phyloP scores from a whole-genome alignment of 1,140 invertebrate species.

The Platyscapa corneri region DNA sequence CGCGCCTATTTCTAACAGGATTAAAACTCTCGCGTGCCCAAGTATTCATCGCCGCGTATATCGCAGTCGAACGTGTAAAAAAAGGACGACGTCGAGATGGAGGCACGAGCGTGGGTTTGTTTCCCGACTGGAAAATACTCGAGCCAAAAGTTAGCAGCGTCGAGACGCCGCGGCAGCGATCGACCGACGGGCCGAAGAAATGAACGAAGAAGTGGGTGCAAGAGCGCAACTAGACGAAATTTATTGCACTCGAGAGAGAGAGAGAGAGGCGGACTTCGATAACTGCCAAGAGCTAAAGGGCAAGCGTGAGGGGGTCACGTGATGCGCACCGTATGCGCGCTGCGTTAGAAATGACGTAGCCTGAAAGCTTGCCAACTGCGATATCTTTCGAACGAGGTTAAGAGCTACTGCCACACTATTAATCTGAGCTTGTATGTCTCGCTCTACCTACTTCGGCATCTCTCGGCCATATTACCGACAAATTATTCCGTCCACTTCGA shows the following conservation, averaged over 20 bases:
- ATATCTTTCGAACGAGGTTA: slow-evolving; percentile 36
- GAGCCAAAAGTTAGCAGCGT: slow-evolving; percentile 33
- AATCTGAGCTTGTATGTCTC: background rate
- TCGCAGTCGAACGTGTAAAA: background rate
- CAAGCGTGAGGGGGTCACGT: slow-evolving; percentile 31
- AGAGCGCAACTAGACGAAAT: slow-evolving; percentile 45
- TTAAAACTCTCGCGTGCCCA: background rate
- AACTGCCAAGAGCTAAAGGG: slow-evolving; percentile 29
- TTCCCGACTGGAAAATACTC: slow-evolving; percentile 24
- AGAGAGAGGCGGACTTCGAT: slow-evolving; percentile 8
- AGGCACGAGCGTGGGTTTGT: slow-evolving; percentile 13
- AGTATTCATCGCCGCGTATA: background rate
- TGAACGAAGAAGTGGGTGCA: background rate
- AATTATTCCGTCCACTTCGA: background rate
- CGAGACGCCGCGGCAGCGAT: background rate
- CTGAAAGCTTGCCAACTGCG: slow-evolving; percentile 32
- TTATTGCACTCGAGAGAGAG: slow-evolving; percentile 25
- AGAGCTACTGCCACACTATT: slow-evolving; percentile 9
- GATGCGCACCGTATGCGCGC: background rate
- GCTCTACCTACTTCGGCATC: background rate
- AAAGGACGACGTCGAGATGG: background rate
- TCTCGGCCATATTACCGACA: background rate
- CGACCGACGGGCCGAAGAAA: background rate
- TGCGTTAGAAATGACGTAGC: background rate
- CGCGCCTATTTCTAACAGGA: background rate